Evolutionary conservation across 23 tunicate species (phyloP), one percentile per base, ranked within the genome.

Genomic region (Trididemnum nubilum): DNA sequence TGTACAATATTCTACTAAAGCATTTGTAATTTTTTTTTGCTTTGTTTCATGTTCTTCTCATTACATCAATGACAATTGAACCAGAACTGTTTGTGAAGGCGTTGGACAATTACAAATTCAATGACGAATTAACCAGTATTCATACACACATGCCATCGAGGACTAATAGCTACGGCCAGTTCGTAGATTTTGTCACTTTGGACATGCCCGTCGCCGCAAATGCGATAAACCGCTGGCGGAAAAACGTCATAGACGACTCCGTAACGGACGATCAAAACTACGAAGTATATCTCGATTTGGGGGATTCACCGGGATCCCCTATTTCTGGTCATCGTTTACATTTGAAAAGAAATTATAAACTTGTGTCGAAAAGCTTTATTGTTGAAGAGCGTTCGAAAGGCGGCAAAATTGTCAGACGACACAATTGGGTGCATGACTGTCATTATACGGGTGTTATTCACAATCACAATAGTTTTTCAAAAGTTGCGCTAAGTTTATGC

Each of bases 401-500:
- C 7, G 93, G 98, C 66, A 93, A 93, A 73, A 59, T 93, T 2
- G 49, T 67, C 0, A 32, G 49, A 37, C 39, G 87, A 58, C 93
- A 88, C 73, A 80, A 71, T 65, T 54, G 44, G 22, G 54, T 93
- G 30, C 87, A 87, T 33, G 98, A 93, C 34, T 93, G 98, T 54
- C 98, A 93, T 49, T 93, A 93, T 49, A 75, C 38, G 0, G 98
- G 98, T 27, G 87, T 81, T 33, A 93, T 93, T 34, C 93, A 88
- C 72, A 93, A 93, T 35, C 92, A 93, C 74, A 82, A 80, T 27
- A 78, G 93, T 31, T 93, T 73, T 65, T 93, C 98, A 30, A 93
- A 93, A 81, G 92, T 88, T 12, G 98, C 98, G 2, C 37, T 93
- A 29, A 93, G 98, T 69, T 73, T 93, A 12, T 93, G 98, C 76